Conservation (phyloP, 2,113 vertebrate species). For the Pristiophorus japonicus region DNA sequence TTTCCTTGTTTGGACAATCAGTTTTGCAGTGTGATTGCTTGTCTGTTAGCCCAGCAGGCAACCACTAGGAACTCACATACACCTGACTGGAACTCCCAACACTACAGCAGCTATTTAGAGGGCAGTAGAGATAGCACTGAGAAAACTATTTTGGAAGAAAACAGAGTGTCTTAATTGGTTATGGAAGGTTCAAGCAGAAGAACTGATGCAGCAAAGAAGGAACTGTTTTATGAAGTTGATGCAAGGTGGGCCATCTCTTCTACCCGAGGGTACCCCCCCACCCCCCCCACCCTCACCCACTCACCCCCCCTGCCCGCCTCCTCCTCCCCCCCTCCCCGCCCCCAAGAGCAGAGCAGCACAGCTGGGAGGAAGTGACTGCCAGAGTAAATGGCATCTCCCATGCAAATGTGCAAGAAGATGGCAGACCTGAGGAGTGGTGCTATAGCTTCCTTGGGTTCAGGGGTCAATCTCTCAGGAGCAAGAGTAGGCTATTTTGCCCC, state of each 20-base stretch:
- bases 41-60: too few relatives aligned
- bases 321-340: too few relatives aligned
- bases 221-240: background rate
- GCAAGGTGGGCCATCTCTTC: background rate
- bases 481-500: too few relatives aligned
- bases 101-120: too few relatives aligned
- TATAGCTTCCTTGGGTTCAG: background rate
- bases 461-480: background rate
- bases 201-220: background rate
- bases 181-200: background rate
- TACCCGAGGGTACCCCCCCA: background rate
- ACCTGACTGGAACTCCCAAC: too few relatives aligned
- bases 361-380: background rate
- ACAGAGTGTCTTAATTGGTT: background rate
- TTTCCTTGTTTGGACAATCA: too few relatives aligned
- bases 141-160: background rate
- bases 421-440: background rate
- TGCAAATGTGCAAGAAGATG: background rate
- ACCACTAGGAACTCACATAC: too few relatives aligned
- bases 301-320: too few relatives aligned
- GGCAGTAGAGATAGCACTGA: too few relatives aligned
- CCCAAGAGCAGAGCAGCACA: background rate
- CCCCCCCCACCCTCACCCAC: too few relatives aligned
- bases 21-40: too few relatives aligned
- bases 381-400: background rate